These are phyloP conservation scores for Callospermophilus lateralis DNA, from an alignment of 2,113 vertebrate species.

Conservation along the genomic window DNA sequence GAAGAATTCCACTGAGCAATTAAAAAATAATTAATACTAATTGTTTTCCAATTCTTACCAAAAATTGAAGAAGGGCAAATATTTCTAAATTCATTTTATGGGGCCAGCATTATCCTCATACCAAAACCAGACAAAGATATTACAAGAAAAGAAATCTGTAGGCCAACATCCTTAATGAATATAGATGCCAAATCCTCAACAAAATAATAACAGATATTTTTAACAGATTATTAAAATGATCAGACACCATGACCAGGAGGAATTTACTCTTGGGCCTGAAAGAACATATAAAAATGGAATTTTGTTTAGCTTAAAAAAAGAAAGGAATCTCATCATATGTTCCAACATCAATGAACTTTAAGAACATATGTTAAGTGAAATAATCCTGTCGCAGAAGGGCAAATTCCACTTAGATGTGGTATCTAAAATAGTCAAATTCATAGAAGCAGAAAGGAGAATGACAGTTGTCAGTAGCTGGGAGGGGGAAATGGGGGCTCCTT, in stretches of 20 bases:
- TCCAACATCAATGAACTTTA: not conserved
- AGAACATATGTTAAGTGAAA: not conserved
- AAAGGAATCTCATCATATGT: not conserved
- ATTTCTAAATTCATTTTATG: not conserved
- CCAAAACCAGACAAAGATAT: not conserved
- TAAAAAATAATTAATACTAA: not conserved
- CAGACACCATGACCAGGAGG: not conserved
- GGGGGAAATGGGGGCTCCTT: not conserved
- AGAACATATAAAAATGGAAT: not conserved
- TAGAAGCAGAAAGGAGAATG: too few species aligned
- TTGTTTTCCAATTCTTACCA: not conserved
- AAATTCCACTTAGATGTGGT: not conserved
- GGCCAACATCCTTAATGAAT: not conserved
- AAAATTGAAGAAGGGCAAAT: not conserved
- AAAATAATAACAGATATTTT: not conserved
- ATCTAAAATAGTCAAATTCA: too few species aligned
- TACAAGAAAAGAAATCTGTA: not conserved
- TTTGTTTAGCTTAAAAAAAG: not conserved
- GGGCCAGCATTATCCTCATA: too few species aligned
- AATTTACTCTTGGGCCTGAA: not conserved
- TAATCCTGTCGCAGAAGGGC: not conserved
- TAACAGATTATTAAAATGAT: not conserved
- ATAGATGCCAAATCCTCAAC: not conserved
- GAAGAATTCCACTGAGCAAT: not conserved
- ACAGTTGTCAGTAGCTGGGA: not conserved